Base-by-base conservation (phyloP, 2,113 vertebrate genomes). In the Xenotilapia flavipinnis region DNA sequence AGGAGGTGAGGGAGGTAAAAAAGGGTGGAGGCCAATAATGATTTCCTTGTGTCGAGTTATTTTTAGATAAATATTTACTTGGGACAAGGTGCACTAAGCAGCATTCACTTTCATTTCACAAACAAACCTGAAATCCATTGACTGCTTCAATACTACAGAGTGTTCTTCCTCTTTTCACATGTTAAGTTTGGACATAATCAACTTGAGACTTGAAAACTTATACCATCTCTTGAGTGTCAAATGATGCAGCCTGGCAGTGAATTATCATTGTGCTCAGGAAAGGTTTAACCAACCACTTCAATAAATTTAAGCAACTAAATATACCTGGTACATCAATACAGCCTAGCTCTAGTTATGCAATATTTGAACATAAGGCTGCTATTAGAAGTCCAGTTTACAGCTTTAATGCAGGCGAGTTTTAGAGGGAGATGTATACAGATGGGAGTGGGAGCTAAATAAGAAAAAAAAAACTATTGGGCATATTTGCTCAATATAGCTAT, bases 1-100 rank as follows among this genome's bases (percentile, higher is more conserved):
- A 89, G 87, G 90, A 86, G 92, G 94, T 85, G 89, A 90, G 82
- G 87, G 86, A 91, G 87, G 92, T 90, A 92, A 90, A 68, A 54
- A 88, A 55, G 90, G 92, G 93, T 82, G 89, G 87, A 91, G 92
- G 90, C 80, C 92, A 94, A 96, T 94, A 97, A 95, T 91, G 92
- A 88, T 77, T 77, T 87, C 92, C 87, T 93, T 96, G 95, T 96
- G 90, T 95, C 79, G 88, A 90, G 77, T 86, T 94, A 93, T 94
- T 95, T 88, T 88, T 85, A 85, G 89, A 95, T 92, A 96, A 97
- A 97, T 95, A 96, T 96, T 96, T 95, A 94, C 95, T 87, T 88
- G 92, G 91, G 79, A 91, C 90, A 91, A 73, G 86, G 80, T 90
- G 87, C 75, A 58, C 90, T 88, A 56, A 90, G 92, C 79, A 86